Evolutionary conservation across 1,140 invertebrate genomes (phyloP), one percentile per base, ranked within the genome.

Genomic region (Samia ricini): DNA sequence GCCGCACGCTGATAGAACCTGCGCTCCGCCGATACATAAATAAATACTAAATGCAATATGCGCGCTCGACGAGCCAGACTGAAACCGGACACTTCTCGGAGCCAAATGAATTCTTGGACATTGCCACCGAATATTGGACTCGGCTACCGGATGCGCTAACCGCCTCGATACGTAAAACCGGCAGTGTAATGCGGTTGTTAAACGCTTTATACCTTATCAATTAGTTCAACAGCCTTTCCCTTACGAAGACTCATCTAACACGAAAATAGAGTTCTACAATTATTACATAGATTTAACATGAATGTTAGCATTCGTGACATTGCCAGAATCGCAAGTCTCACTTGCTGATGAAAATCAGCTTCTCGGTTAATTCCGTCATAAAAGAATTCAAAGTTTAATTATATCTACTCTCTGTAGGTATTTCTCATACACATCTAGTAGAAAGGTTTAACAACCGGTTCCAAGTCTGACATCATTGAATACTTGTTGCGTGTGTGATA

Each of bases 51-150:
- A 85, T 79, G 83, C 83, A 86, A 83, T 70, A 75, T 75, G 73
- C 77, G 74, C 79, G 76, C 79, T 79, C 76, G 76, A 72, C 74
- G 85, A 86, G 82, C 83, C 83, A 88, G 79, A 88, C 83, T 84
- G 83, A 88, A 89, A 88, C 87, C 84, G 85, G 84, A 89, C 83
- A 88, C 83, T 89, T 86, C 81, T 87, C 79, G 79, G 72, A 81
- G 77, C 82, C 77, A 86, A 87, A 88, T 84, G 81, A 83, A 86
- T 89, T 88, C 83, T 81, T 69, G 66, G 62, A 51, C 60, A 83
- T 86, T 89, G 85, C 83, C 83, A 86, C 81, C 80, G 83, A 85
- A 83, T 83, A 66, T 78, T 80, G 76, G 72, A 74, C 65, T 54
- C n/a, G n/a, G 63, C 60, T 57, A 36, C 56, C 72, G 66, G 71